phyloP scores from a whole-genome alignment of 2,888 invertebrate species.

The Matsumyia berberina region DNA sequence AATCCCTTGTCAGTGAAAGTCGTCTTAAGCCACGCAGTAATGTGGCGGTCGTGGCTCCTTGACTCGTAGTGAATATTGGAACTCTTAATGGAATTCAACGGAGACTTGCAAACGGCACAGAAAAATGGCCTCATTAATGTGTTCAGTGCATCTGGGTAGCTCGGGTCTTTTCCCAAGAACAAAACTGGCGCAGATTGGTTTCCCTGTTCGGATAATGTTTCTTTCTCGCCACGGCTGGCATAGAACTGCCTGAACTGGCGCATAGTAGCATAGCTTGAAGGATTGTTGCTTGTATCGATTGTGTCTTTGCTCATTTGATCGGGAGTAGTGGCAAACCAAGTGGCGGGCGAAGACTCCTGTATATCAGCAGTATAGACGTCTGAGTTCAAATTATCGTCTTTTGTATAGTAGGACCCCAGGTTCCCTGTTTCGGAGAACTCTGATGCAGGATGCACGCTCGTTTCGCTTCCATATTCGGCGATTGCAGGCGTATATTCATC shows the following conservation, averaged over 20 bases:
- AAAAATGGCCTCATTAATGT: constrained; percentile 84
- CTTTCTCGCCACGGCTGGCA: background rate
- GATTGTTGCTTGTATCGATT: background rate
- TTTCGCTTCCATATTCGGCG: background rate
- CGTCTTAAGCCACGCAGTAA: constrained; percentile 84
- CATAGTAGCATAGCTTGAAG: background rate
- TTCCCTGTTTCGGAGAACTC: background rate
- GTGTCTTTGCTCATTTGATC: background rate
- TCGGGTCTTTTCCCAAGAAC: constrained; percentile 80
- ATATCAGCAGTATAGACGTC: too few relatives aligned
- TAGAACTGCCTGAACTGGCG: constrained; percentile 34
- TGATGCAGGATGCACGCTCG: background rate
- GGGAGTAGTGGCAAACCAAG: too few relatives aligned
- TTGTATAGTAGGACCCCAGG: background rate
- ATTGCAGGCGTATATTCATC: constrained; percentile 3
- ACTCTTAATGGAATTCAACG: constrained; percentile 84
- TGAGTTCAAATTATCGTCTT: background rate
- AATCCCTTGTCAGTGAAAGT: constrained; percentile 79
- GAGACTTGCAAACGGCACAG: constrained; percentile 85
- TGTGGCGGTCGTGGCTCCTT: constrained; percentile 85
- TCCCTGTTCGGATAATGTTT: background rate
- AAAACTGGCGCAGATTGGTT: constrained; percentile 46
- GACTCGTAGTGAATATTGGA: constrained; percentile 86
- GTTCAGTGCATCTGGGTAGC: constrained; percentile 84
- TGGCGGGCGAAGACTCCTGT: background rate